phyloP scores from a whole-genome alignment of 2,888 invertebrate species.

The Cheilosia urbana region DNA sequence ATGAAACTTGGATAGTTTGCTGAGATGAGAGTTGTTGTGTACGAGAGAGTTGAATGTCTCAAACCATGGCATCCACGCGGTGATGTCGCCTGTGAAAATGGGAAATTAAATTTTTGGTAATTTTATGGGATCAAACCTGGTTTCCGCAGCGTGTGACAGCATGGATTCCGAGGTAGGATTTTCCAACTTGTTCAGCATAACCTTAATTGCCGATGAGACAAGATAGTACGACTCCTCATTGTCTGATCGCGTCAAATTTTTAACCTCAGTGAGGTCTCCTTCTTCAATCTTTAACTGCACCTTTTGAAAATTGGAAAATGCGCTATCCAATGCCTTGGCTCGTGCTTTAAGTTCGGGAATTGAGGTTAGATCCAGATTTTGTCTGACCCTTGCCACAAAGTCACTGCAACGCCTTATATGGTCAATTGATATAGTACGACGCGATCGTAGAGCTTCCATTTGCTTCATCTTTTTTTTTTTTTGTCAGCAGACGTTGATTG shows the following conservation, averaged over 20 bases:
- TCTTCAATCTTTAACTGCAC: conserved; percentile 51
- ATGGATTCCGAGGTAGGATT: too few species aligned
- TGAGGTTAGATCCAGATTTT: neutral
- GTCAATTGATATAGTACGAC: conserved; percentile 22
- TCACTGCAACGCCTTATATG: conserved; percentile 23
- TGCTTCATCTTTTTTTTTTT: neutral
- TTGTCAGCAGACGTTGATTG: neutral
- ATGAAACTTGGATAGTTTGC: conserved; percentile 50
- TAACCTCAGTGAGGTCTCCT: conserved; percentile 30
- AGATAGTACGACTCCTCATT: conserved; percentile 40
- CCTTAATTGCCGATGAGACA: conserved; percentile 12
- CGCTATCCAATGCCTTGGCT: conserved; percentile 37
- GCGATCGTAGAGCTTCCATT: neutral
- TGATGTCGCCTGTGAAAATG: conserved; percentile 51
- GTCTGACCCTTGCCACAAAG: neutral
- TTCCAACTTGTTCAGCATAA: conserved; percentile 6
- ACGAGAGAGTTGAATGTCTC: conserved; percentile 32
- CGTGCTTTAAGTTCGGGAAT: conserved; percentile 20
- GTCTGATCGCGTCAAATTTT: conserved; percentile 15
- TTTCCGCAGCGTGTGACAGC: neutral
- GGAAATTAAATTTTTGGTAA: conserved; percentile 51
- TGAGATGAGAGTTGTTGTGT: neutral
- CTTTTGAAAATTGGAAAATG: conserved; percentile 43
- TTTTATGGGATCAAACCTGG: conserved; percentile 47
- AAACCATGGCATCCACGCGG: conserved; percentile 49